Base-by-base conservation (phyloP, 2,888 invertebrate species). In the Blomia tropicalis region DNA sequence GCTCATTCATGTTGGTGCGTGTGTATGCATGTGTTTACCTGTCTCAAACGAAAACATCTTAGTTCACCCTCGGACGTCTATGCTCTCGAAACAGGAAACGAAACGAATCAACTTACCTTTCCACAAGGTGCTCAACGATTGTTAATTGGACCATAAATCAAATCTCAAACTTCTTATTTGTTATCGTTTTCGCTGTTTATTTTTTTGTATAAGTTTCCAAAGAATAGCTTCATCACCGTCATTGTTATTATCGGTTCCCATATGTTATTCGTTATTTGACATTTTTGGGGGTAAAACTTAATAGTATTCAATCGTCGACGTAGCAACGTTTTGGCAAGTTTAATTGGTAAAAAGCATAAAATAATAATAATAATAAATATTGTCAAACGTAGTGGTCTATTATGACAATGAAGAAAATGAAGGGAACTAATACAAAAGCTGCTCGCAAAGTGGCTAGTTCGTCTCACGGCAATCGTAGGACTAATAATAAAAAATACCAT, bases 331-430 rank as follows among this genome's bases (percentile, higher is more conserved):
- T 19, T 47, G 22, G 14, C 23, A 25, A 47, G 23, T n/a, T 41
- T 14, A 47, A 27, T 25, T 14, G 51, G 51, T 11, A 7, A 47
- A 47, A 47, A 27, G 51, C 51, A 47, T 17, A 41, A 41, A n/a
- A 47, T 27, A 47, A 47, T 47, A 47, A 22, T 47, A 22, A 47
- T 47, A 25, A 25, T 19, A 14, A 27, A 7, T 47, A 47, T 47
- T 47, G 22, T 19, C 51, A 19, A 27, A 14, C 14, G 51, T 19
- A 7, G 51, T 47, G 51, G 36, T 36, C 51, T 47, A 25, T 47
- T 47, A 47, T 47, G 51, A 47, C n/a, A 47, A 47, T 47, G 51
- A 47, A 47, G 51, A 22, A n/a, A 47, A 47, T 11, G 51, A 47
- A 47, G n/a, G n/a, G 14, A 7, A 27, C 51, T n/a, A n/a, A n/a